phyloP scores from a whole-genome alignment of 2,113 vertebrate species.

The Tyrannus savana region DNA sequence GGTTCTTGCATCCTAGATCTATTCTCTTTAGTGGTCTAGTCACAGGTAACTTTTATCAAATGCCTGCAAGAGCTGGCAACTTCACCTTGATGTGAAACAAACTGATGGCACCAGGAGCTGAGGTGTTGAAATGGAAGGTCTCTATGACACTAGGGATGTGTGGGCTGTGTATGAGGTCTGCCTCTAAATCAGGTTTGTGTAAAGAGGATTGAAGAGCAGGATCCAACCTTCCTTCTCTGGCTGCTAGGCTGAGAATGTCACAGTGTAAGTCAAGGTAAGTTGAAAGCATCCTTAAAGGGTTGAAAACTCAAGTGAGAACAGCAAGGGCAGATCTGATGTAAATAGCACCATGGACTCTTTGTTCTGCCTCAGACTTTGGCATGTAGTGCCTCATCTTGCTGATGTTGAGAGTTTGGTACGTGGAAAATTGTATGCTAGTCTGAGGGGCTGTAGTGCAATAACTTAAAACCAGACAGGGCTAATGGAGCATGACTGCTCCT shows the following conservation, averaged over 20 bases:
- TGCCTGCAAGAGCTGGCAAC: not conserved
- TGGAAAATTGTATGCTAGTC: conserved; percentile 16
- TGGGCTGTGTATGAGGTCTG: not conserved
- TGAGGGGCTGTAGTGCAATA: conserved; percentile 23
- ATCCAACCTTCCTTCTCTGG: not conserved
- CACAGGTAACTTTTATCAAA: not conserved
- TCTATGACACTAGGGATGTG: not conserved
- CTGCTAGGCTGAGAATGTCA: not conserved
- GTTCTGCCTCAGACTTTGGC: not conserved
- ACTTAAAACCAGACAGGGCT: conserved; percentile 34
- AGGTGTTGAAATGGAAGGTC: not conserved
- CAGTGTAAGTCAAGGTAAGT: not conserved
- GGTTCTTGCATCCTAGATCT: not conserved
- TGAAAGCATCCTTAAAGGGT: not conserved
- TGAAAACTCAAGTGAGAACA: not conserved
- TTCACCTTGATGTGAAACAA: not conserved
- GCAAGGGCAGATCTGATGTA: not conserved
- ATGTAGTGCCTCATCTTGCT: not conserved
- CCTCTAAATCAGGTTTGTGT: not conserved
- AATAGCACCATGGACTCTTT: not conserved
- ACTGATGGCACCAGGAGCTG: not conserved
- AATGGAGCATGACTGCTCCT: conserved; percentile 10
- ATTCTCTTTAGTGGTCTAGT: not conserved
- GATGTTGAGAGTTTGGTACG: not conserved
- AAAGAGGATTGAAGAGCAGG: not conserved